Percentiles rank a stretch among this genome's conserved stretches.
Conservation (phyloP, 2,113 vertebrate genomes). For the Anguilla japonica region DNA sequence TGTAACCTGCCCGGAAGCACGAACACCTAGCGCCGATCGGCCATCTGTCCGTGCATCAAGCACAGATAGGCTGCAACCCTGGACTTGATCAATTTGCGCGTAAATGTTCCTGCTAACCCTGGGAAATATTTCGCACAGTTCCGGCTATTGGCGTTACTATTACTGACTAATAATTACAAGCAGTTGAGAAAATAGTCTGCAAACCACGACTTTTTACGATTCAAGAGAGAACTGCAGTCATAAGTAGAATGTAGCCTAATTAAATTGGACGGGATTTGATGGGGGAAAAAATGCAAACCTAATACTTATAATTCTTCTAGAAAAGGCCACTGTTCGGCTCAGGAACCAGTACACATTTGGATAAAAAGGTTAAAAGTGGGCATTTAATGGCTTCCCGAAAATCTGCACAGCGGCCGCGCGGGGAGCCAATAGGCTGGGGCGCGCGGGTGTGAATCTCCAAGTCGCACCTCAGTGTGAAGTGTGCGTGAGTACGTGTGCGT, state of each 20-base stretch:
- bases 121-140: not conserved
- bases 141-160: not conserved
- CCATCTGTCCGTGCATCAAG: not conserved
- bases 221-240: too few species aligned
- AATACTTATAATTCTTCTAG: too few species aligned
- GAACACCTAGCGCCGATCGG: not conserved
- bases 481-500: not conserved
- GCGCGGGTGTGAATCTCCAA: not conserved
- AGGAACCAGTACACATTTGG: too few species aligned
- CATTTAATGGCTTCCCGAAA: not conserved
- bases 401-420: too few species aligned
- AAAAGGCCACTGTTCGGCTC: too few species aligned
- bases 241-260: too few species aligned
- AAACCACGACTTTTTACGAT: too few species aligned
- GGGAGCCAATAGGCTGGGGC: not conserved
- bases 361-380: too few species aligned
- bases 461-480: not conserved
- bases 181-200: too few species aligned
- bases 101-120: not conserved
- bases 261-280: too few species aligned
- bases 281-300: too few species aligned
- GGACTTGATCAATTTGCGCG: not conserved
- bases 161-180: not conserved
- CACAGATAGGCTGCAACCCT: not conserved
- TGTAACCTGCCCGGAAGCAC: not conserved